Evolutionary conservation across 35 echinoderm and acorn worm genomes (phyloP).

Genomic region (Patiria miniata): DNA sequence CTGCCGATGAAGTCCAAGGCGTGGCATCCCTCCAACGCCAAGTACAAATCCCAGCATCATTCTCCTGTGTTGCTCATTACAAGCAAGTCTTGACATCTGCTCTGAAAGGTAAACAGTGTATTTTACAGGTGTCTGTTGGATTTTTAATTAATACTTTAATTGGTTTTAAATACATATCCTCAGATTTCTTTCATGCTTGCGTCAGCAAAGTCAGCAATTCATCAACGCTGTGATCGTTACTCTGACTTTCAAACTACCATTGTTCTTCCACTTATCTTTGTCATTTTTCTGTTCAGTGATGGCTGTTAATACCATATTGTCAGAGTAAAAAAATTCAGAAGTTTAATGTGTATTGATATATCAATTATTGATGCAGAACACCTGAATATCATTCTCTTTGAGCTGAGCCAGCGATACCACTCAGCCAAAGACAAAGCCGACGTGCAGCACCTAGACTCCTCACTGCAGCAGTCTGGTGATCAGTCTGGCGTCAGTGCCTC

Average conservation of each 20-base stretch:
- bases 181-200: no score
- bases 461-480: background rate
- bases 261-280: no score
- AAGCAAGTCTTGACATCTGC: slow-evolving; percentile 71
- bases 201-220: no score
- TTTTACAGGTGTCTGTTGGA: no score
- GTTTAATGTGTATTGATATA: no score
- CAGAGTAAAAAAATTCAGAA: no score
- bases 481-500: background rate
- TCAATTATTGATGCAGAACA: slow-evolving; percentile 63
- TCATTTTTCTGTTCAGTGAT: no score
- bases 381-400: slow-evolving; percentile 83
- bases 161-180: no score
- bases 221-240: no score
- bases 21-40: slow-evolving; percentile 47
- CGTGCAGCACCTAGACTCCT: slow-evolving; percentile 47
- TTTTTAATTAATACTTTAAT: no score
- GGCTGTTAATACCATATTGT: no score
- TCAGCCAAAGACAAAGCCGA: slow-evolving; percentile 65
- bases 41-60: slow-evolving; percentile 58
- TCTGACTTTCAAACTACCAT: no score
- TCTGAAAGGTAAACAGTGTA: slow-evolving; percentile 61
- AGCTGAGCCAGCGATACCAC: slow-evolving; percentile 75
- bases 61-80: slow-evolving; percentile 62
- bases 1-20: slow-evolving; percentile 40